Conservation (phyloP, 2,113 vertebrate species). For the Amphiprion percula region DNA sequence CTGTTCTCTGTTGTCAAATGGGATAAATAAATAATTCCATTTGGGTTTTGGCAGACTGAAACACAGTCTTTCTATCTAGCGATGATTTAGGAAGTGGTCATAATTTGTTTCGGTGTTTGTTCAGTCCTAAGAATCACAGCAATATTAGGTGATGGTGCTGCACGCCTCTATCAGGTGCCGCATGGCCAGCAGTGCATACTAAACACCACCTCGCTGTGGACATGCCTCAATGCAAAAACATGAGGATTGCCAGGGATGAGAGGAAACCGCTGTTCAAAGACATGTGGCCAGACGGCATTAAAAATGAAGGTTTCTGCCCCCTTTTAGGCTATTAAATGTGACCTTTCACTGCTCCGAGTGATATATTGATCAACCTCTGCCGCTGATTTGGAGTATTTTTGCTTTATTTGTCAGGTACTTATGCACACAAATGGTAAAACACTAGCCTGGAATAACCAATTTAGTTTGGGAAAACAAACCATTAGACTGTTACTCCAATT, state of each 20-base stretch:
- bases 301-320: constrained; percentile 46
- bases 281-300: constrained; percentile 44
- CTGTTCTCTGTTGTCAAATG: constrained; percentile 21
- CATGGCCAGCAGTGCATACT: constrained; percentile 73
- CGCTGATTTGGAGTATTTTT: constrained; percentile 26
- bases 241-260: constrained; percentile 67
- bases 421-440: constrained; percentile 23
- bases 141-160: constrained; percentile 49
- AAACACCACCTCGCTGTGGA: constrained; percentile 63
- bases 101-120: constrained; percentile 39
- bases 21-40: background rate
- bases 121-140: constrained; percentile 41
- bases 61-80: background rate
- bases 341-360: constrained; percentile 36
- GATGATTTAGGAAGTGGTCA: constrained; percentile 23
- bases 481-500: background rate
- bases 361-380: constrained; percentile 27
- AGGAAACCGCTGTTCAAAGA: constrained; percentile 56
- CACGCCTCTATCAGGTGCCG: constrained; percentile 68
- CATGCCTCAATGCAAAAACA: constrained; percentile 64
- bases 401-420: constrained; percentile 8
- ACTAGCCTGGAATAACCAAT: background rate
- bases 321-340: constrained; percentile 38
- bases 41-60: constrained; percentile 5
- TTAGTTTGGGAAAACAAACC: constrained; percentile 1